Conservation (phyloP, 2,797 vertebrate genomes). For the Squalus acanthias region DNA sequence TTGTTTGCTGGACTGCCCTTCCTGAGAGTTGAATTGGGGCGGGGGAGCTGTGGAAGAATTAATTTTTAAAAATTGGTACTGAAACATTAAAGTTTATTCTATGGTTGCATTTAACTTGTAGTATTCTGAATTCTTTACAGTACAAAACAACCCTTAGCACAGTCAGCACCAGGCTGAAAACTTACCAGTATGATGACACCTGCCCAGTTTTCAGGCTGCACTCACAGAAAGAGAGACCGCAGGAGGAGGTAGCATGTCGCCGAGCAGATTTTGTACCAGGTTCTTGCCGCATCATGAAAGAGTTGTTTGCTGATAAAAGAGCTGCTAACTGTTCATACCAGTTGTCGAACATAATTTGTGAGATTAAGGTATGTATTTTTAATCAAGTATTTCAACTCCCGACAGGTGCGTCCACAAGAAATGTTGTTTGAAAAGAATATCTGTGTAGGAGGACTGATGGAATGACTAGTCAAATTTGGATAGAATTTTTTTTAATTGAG, state of each 20-base stretch:
- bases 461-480: not conserved
- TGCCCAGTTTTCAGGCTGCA: conserved; percentile 42
- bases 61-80: not conserved
- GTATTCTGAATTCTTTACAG: not conserved
- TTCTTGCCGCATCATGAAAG: conserved; percentile 44
- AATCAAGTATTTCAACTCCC: not conserved
- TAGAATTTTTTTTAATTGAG: not conserved
- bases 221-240: conserved; percentile 13
- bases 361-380: conserved; percentile 37
- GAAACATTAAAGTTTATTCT: not conserved
- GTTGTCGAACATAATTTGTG: conserved; percentile 40
- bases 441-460: not conserved
- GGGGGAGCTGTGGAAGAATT: not conserved
- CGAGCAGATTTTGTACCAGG: conserved; percentile 41
- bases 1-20: not conserved
- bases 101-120: not conserved
- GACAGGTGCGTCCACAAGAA: not conserved
- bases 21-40: too few species aligned
- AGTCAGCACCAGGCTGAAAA: not conserved
- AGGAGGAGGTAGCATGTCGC: conserved; percentile 34
- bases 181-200: conserved; percentile 30
- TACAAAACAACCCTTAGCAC: not conserved
- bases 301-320: conserved; percentile 38
- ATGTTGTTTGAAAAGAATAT: not conserved
- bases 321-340: conserved; percentile 41